phyloP scores from a whole-genome alignment of 2,797 vertebrate species.

The Mareca strepera region DNA sequence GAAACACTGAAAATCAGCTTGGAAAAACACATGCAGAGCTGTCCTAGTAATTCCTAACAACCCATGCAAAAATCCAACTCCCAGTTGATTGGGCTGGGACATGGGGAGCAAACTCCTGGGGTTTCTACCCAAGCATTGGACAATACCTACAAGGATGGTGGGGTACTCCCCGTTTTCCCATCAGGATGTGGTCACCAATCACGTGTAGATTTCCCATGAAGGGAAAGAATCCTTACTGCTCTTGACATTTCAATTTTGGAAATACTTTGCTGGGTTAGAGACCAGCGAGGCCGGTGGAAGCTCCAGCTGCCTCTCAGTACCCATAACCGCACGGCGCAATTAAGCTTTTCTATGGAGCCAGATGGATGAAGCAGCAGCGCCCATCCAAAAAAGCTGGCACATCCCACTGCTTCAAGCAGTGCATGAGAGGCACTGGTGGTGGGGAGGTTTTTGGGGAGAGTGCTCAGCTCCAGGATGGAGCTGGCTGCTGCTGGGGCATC shows the following conservation, averaged over 20 bases:
- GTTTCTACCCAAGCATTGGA: not conserved
- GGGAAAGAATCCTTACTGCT: not conserved
- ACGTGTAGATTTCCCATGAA: not conserved
- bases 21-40: not conserved
- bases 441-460: not conserved
- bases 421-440: fast-evolving
- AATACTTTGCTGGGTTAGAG: not conserved
- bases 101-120: not conserved
- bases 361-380: constrained; percentile 11
- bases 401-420: not conserved
- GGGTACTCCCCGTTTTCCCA: not conserved
- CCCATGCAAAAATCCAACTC: not conserved
- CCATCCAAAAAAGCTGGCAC: not conserved
- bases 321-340: not conserved
- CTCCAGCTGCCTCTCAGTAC: constrained; percentile 17
- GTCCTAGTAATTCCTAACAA: not conserved
- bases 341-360: constrained; percentile 30
- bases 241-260: not conserved
- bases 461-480: too few species aligned
- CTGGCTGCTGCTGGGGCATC: not conserved
- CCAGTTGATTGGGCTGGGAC: not conserved
- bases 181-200: not conserved
- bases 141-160: not conserved
- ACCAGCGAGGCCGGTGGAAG: not conserved
- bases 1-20: not conserved